Base-by-base conservation (phyloP, 2,797 vertebrate genomes). In the Tokudaia muenninki region DNA sequence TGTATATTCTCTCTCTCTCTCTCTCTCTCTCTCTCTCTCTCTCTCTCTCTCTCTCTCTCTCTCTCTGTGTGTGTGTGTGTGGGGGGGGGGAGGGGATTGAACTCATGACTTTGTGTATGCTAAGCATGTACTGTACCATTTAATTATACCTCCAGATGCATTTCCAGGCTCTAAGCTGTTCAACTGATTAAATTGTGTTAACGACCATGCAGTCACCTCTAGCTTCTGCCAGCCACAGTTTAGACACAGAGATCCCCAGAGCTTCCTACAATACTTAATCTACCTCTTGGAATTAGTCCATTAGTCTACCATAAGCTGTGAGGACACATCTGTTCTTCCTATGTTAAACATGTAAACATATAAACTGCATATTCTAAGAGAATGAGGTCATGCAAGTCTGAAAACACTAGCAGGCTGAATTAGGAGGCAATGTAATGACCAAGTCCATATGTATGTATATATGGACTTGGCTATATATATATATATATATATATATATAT, bases 341-440 rank as follows among this genome's bases (percentile, higher is more conserved):
- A 0, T 91, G 57, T 37, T 8, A 74, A 93, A 84, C n/a, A 74
- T 22, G 31, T 8, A 74, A 93, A 84, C n/a, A 74, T 22, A 26
- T 55, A n/a, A 21, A 63, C 21, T 91, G 17, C 24, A 0, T 63
- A 75, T 75, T 83, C 37, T 22, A n/a, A 90, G 72, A 21, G 37
- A 93, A 77, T 79, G 75, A 59, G 31, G 70, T 82, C 61, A 79
- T 70, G 55, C 13, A 63, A 4, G 6, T 88, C 31, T 95, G 86
- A 72, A 87, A 75, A 90, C 26, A 12, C 13, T 44, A 52, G 79
- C 12, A 16, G 52, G 14, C 72, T 70, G 52, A 50, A 11, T 22
- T 44, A 19, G 19, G 41, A 79, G 22, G 37, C 21, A 57, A 13
- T 37, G 0, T 16, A 55, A 16, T 34, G 63, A 22, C 52, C 17